Evolutionary conservation across 2,888 invertebrate genomes (phyloP).

Genomic region (Apantesis nais): DNA sequence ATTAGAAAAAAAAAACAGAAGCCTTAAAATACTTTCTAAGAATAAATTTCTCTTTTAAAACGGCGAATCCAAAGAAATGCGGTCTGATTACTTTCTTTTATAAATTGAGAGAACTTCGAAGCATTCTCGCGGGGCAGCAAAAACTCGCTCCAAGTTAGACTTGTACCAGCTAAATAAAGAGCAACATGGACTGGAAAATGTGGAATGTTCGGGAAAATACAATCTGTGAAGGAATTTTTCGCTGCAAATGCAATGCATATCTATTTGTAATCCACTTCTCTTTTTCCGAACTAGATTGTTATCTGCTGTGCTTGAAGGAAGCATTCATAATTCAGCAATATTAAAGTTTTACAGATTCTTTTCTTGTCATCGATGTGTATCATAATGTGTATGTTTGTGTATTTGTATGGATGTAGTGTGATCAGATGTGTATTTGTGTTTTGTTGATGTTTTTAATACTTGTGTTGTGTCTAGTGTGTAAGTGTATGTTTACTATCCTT

Average conservation of each 20-base stretch:
- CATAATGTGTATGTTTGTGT: too few species aligned
- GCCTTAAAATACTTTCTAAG: background rate
- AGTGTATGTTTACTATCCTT: too few species aligned
- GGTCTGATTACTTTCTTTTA: slow-evolving; percentile 38
- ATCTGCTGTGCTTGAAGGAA: background rate
- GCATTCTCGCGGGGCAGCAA: slow-evolving; percentile 26
- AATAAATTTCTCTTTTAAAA: slow-evolving; percentile 5
- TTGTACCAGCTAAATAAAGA: slow-evolving; percentile 34
- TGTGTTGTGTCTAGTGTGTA: too few species aligned
- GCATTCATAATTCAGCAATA: background rate
- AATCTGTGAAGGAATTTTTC: slow-evolving; percentile 12
- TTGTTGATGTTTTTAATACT: too few species aligned
- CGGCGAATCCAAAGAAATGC: slow-evolving; percentile 33
- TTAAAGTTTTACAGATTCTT: background rate
- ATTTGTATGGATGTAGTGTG: too few species aligned
- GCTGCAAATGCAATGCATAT: slow-evolving; percentile 6
- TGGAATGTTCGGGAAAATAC: slow-evolving; percentile 15
- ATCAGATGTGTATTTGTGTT: too few species aligned
- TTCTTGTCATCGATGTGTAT: background rate
- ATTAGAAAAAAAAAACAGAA: background rate
- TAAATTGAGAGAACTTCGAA: slow-evolving; percentile 22
- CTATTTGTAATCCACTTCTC: background rate
- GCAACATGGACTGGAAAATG: slow-evolving; percentile 24
- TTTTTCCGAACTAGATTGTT: background rate
- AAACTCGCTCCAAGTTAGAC: slow-evolving; percentile 27